Base-by-base conservation (phyloP, 2,113 vertebrate species). In the Rhinoptilus africanus region DNA sequence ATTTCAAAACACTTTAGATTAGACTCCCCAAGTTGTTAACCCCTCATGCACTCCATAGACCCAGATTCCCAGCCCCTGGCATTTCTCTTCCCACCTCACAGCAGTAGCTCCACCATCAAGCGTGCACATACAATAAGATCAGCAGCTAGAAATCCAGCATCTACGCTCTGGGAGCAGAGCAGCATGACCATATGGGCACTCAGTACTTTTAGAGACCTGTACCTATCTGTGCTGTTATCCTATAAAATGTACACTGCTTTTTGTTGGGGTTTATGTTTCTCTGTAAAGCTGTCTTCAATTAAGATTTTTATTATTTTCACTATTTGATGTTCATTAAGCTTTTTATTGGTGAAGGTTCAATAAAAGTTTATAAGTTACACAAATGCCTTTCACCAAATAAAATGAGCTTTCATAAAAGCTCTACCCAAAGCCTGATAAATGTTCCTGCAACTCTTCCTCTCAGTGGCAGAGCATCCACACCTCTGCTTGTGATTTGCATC, bases 301-400 rank as follows among this genome's bases (percentile, higher is more conserved):
- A 77, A 78, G n/a, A 74, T 59, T 95, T 86, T 80, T 91, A 89
- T 83, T 76, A 64, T 95, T 94, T 92, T 77, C 57, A 66, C 30
- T 45, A 28, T 81, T 45, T 86, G 68, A 69, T 39, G 39, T 48
- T 94, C 68, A 84, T 84, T 91, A 84, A 80, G 59, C 35, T 26
- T 88, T 92, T 93, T 71, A 78, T 30, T 85, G 69, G 73, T 56
- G 53, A 85, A 8, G 39, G 20, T 67, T 72, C 63, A 64, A 34
- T 39, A 23, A 22, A 85, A 81, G 54, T 78, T 82, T 81, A 12
- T 62, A 66, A 43, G 66, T 85, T 74, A 81, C 47, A 50, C 45
- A 45, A 66, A 77, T 28, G 35, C 24, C 35, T 85, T 34, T 23
- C n/a, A 39, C 35, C 34, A 69, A 73, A 89, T 69, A 56, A 85